Evolutionary conservation across 2,888 invertebrate species (phyloP), one percentile per base, ranked within the genome.

Genomic region (Aleiodes alternator): DNA sequence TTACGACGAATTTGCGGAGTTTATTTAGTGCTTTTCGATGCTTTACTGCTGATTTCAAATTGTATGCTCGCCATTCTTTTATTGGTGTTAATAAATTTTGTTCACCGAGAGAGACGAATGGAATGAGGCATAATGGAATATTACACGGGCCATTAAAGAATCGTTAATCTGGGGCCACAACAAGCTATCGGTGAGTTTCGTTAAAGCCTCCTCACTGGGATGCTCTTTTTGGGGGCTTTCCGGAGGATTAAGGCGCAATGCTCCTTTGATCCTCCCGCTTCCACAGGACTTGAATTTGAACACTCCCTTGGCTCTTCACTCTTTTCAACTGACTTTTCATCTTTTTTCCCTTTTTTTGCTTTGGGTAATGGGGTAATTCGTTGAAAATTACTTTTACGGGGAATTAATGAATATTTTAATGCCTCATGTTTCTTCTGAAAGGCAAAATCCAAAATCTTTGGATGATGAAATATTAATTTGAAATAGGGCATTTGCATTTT

Each of bases 121-220:
- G 38, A 8, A 38, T 7, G 43, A 43, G 43, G 51, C 34, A 61
- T 88, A 88, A 88, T 88, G 85, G 87, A 88, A 88, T 88, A 88
- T 88, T 88, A 88, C 87, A 88, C 88, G 88, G 86, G 81, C 87
- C 87, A 88, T 89, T 88, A 88, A 87, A 87, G 87, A 87, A 87
- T 86, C 87, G 87, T 88, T 89, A 88, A 89, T 88, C 88, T 87
- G 85, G 81, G 82, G 31, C 87, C 86, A 86, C 87, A 88, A 89
- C 88, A 87, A 88, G 87, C 73, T 79, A 87, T 88, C 84, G 78
- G 66, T 66, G 75, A 77, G 61, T 38, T 51, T 75, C 77, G 77
- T 79, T 78, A 80, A 80, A 79, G 79, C 23, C 23, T 23, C 78
- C 73, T 76, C 50, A 77, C 76, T 70, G 79, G 73, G 78, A 79